Evolutionary conservation across 1,140 invertebrate genomes (phyloP), one percentile per base, ranked within the genome.

Genomic region (Leucophenga varia): DNA sequence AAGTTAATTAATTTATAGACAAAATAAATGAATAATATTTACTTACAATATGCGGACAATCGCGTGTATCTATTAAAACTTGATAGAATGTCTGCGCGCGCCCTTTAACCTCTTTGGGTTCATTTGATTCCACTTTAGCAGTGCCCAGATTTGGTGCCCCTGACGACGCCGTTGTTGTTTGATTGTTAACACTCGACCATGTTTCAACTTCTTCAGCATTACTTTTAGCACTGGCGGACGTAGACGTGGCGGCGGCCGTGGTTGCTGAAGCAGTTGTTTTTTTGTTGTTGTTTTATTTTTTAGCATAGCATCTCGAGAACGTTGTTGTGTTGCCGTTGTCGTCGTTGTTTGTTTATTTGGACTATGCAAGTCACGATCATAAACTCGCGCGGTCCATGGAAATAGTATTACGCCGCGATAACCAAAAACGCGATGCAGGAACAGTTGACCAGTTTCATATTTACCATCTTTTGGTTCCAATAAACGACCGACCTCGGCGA

Each of bases 341-440:
- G n/a, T n/a, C n/a, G n/a, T n/a, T 5, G 49, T 28, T 14, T 63
- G 79, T 79, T 60, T 78, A 35, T 37, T 54, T 6, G 69, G 63
- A 50, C 68, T 78, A 7, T 87, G 86, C 30, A 88, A 76, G 82
- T 97, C 93, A 67, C 93, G 81, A 67, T 98, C 95, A 69, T 95
- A 97, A 9, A 97, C 93, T 72, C 88, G 83, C 3, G 94, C 95
- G 32, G 90, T 77, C 95, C 95, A 98, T 4, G 95, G 94, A 76
- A 97, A 97, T 16, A 98, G 79, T 49, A 97, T 86, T 6, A 97
- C 93, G 9, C 95, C 95, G 61, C 95, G 80, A 75, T 98, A 98
- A 12, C 94, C 93, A 79, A 98, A 98, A 13, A 97, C 87, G 69
- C 89, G 84, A 72, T 98, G 95, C 16, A 98, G 79, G 74, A 98